Percentiles rank a stretch among this genome's conserved stretches.
These are phyloP conservation scores for Mus spretus DNA, from an alignment of 2,797 vertebrate genomes.

Conservation along the genomic window DNA sequence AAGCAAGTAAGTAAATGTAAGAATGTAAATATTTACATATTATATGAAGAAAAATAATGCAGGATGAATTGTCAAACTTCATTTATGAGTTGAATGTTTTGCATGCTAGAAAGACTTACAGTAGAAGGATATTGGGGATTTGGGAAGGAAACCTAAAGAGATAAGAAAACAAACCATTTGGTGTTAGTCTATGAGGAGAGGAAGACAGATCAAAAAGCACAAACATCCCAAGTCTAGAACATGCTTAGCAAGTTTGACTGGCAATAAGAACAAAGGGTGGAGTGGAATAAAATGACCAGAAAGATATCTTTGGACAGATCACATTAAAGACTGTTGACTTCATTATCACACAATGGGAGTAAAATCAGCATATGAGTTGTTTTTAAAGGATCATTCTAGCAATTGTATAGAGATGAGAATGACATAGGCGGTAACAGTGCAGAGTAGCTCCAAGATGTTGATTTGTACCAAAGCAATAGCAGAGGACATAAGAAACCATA, in stretches of 20 bases:
- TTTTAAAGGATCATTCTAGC: constrained; percentile 4
- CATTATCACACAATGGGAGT: constrained; percentile 37
- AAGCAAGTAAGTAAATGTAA: constrained; percentile 28
- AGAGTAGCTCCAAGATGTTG: constrained; percentile 37
- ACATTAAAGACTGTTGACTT: constrained; percentile 34
- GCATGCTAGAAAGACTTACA: not conserved
- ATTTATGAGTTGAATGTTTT: not conserved
- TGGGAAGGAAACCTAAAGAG: constrained; percentile 46
- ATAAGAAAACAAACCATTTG: not conserved
- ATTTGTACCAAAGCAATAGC: not conserved
- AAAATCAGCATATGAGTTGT: not conserved
- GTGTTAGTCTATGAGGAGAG: not conserved
- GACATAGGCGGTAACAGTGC: not conserved
- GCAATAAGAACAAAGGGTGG: constrained; percentile 17
- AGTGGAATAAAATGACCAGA: constrained; percentile 39
- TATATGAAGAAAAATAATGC: constrained; percentile 47
- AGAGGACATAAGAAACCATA: not conserved
- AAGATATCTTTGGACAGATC: not conserved
- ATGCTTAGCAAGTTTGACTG: not conserved
- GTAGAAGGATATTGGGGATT: constrained; percentile 33
- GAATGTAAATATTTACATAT: not conserved
- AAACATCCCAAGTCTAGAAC: not conserved
- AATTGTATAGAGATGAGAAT: constrained; percentile 13
- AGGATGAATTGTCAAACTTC: constrained; percentile 9
- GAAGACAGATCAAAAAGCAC: constrained; percentile 31